Conservation (phyloP, 2,888 invertebrate genomes). For the Conus canariensis region DNA sequence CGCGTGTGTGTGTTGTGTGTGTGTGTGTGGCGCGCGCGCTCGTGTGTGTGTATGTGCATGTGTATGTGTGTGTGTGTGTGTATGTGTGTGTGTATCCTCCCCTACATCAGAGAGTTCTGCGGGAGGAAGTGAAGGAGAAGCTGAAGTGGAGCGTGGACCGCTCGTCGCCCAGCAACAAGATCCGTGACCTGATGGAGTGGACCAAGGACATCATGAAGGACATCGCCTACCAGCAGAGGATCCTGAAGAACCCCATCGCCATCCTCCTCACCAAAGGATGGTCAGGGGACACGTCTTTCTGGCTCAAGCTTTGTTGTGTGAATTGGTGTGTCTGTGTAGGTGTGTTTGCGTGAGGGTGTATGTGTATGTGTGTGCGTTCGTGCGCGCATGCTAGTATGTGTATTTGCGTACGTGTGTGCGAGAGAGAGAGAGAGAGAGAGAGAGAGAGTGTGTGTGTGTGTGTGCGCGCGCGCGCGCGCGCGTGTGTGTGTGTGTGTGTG, state of each 20-base stretch:
- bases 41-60: too few species aligned
- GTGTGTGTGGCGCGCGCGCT: too few species aligned
- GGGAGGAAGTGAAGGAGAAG: slow-evolving; percentile 78
- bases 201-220: slow-evolving; percentile 78
- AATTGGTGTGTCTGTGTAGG: too few species aligned
- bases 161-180: slow-evolving; percentile 78
- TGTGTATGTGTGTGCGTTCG: too few species aligned
- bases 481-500: not conserved
- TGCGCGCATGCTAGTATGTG: too few species aligned
- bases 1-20: too few species aligned
- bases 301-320: not conserved
- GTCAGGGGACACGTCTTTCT: slow-evolving; percentile 55
- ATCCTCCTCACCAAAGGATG: slow-evolving; percentile 77
- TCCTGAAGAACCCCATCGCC: slow-evolving; percentile 74
- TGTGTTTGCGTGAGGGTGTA: too few species aligned
- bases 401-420: not conserved
- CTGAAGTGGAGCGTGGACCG: slow-evolving; percentile 78
- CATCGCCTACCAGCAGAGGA: slow-evolving; percentile 76
- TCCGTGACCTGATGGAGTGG: slow-evolving; percentile 78
- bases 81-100: not conserved
- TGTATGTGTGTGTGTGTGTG: too few species aligned
- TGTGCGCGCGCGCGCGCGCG: not conserved
- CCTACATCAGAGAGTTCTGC: slow-evolving; percentile 68
- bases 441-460: not conserved
- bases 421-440: not conserved